Evolutionary conservation across 2,797 vertebrate genomes (phyloP).

Genomic region (Chlorospingus flavigularis): DNA sequence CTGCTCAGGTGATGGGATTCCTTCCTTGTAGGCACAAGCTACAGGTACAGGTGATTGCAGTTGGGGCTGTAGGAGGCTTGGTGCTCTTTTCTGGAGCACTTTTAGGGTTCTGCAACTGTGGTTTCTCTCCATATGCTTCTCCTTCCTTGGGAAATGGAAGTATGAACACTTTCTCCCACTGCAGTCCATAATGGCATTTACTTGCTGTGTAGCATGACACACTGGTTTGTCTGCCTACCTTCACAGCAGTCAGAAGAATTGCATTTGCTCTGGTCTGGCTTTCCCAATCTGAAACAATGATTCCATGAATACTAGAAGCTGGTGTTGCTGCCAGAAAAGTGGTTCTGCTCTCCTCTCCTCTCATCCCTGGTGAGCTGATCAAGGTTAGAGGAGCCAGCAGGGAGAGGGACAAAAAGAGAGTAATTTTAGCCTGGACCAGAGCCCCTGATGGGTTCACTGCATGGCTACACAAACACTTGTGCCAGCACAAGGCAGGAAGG

Average conservation of each 20-base stretch:
- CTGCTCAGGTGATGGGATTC: background rate
- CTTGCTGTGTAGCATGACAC: background rate
- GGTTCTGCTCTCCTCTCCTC: background rate
- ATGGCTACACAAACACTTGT: background rate
- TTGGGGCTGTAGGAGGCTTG: background rate
- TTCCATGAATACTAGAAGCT: background rate
- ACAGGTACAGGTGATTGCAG: background rate
- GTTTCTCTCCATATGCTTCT: background rate
- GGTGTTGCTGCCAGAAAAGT: background rate
- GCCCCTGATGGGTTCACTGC: background rate
- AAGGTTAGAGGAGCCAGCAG: background rate
- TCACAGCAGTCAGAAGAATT: background rate
- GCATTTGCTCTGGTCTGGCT: background rate
- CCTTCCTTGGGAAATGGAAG: background rate
- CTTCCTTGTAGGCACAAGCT: background rate
- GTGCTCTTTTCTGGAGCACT: background rate
- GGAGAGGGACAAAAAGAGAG: background rate
- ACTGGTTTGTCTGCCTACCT: background rate
- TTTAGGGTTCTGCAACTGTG: background rate
- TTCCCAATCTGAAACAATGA: background rate
- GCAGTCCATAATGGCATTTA: background rate
- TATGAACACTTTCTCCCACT: background rate
- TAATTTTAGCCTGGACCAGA: background rate
- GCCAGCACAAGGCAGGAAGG: constrained; percentile 7
- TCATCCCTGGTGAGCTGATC: background rate